Conservation (phyloP, 1,140 invertebrate species). For the Melanaphis sacchari region DNA sequence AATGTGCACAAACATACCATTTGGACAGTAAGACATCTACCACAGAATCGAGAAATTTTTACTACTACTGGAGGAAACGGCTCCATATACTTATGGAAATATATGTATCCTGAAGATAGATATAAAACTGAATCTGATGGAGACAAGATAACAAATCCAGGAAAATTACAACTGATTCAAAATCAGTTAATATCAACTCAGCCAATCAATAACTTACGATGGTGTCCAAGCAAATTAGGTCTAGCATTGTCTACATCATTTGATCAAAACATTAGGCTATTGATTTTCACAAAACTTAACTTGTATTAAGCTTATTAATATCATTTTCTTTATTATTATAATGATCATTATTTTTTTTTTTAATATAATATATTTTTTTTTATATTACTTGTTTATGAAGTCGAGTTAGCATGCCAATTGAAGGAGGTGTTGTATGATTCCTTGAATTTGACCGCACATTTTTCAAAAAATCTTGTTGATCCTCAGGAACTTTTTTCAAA, state of each 20-base stretch:
- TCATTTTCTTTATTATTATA: neutral
- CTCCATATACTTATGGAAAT: conserved; percentile 90
- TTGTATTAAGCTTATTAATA: conserved; percentile 3
- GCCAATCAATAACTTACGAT: conserved; percentile 88
- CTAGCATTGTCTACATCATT: conserved; percentile 88
- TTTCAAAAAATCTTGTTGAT: conserved; percentile 36
- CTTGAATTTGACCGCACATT: conserved; percentile 44
- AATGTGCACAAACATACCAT: conserved; percentile 82
- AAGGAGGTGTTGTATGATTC: conserved; percentile 15
- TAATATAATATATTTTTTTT: neutral
- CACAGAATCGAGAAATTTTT: conserved; percentile 95
- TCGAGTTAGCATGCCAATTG: conserved; percentile 38
- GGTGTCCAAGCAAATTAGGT: conserved; percentile 89
- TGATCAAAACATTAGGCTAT: conserved; percentile 87
- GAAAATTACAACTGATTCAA: conserved; percentile 78
- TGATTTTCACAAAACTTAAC: conserved; percentile 91
- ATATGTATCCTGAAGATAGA: conserved; percentile 79
- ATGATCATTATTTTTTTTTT: too few relatives aligned
- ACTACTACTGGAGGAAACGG: conserved; percentile 89
- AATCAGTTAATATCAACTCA: conserved; percentile 84
- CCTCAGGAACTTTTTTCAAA: conserved; percentile 53
- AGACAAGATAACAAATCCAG: conserved; percentile 75
- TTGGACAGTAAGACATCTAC: conserved; percentile 86
- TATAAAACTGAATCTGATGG: conserved; percentile 75
- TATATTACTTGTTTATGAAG: conserved; percentile 56